phyloP scores from a whole-genome alignment of 2,797 vertebrate genomes.

The Gila robusta region DNA sequence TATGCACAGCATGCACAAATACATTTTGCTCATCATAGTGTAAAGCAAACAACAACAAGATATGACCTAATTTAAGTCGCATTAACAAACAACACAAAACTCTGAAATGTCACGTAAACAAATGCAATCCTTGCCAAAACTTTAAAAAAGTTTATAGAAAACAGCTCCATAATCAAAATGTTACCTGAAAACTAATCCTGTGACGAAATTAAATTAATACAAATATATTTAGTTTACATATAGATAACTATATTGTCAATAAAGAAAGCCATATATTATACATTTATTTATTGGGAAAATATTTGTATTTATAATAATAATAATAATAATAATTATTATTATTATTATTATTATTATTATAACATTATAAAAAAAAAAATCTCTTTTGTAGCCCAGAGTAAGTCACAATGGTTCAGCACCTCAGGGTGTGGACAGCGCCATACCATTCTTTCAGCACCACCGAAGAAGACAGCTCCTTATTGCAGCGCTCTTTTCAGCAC shows the following conservation, averaged over 20 bases:
- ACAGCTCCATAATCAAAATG: background rate
- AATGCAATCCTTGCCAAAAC: background rate
- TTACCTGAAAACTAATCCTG: background rate
- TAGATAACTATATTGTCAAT: background rate
- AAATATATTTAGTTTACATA: background rate
- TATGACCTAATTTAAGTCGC: background rate
- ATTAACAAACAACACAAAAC: background rate
- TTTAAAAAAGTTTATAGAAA: background rate
- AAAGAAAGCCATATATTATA: background rate
- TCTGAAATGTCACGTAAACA: background rate
- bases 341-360: background rate
- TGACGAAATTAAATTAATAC: background rate
- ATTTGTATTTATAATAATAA: too few relatives aligned
- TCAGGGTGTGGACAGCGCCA: slow-evolving; percentile 26
- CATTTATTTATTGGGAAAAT: background rate
- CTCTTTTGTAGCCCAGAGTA: background rate
- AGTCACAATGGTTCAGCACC: slow-evolving; percentile 37
- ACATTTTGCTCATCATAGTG: background rate
- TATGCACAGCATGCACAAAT: background rate
- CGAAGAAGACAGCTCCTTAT: slow-evolving; percentile 26
- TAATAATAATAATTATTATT: background rate
- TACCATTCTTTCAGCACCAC: slow-evolving; percentile 35
- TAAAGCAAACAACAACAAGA: background rate
- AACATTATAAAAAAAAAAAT: background rate
- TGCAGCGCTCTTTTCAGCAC: slow-evolving; percentile 29